A percentile compares a stretch with the other conserved stretches of the same genome.
phyloP scores from a whole-genome alignment of 2,797 vertebrate genomes.

The Enteromius argenteus region DNA sequence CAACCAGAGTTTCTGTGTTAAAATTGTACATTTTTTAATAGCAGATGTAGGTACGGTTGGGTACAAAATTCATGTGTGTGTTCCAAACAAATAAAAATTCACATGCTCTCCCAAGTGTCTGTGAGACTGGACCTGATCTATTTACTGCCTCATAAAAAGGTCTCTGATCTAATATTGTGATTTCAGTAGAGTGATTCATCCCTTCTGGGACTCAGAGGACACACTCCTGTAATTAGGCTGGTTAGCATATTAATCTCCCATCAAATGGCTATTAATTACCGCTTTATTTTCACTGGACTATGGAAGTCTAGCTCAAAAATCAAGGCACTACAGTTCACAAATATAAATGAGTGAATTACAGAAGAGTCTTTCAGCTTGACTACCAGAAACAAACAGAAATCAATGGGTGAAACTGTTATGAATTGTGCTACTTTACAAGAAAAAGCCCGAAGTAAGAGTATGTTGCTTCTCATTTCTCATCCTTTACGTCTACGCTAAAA shows the following conservation, averaged over 20 bases:
- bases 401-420: constrained; percentile 1
- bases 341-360: not conserved
- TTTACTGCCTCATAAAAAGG: constrained; percentile 23
- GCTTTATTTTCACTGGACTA: constrained; percentile 27
- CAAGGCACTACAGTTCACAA: not conserved
- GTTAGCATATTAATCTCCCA: constrained; percentile 56
- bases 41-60: not conserved
- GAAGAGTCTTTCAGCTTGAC: not conserved
- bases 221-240: constrained; percentile 52
- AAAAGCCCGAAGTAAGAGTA: not conserved
- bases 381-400: not conserved
- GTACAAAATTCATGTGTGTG: not conserved
- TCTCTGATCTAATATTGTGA: constrained; percentile 42
- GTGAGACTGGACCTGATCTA: constrained; percentile 11
- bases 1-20: not conserved
- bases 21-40: not conserved
- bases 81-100: not conserved
- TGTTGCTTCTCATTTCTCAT: constrained; percentile 35
- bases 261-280: constrained; percentile 59
- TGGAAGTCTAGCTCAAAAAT: not conserved
- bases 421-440: constrained; percentile 19
- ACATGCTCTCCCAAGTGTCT: not conserved
- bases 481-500: not conserved
- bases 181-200: constrained; percentile 50
- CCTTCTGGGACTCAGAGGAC: constrained; percentile 41